These are phyloP conservation scores for Herpetotheres cachinnans DNA, from an alignment of 2,113 vertebrate genomes.

Conservation along the genomic window DNA sequence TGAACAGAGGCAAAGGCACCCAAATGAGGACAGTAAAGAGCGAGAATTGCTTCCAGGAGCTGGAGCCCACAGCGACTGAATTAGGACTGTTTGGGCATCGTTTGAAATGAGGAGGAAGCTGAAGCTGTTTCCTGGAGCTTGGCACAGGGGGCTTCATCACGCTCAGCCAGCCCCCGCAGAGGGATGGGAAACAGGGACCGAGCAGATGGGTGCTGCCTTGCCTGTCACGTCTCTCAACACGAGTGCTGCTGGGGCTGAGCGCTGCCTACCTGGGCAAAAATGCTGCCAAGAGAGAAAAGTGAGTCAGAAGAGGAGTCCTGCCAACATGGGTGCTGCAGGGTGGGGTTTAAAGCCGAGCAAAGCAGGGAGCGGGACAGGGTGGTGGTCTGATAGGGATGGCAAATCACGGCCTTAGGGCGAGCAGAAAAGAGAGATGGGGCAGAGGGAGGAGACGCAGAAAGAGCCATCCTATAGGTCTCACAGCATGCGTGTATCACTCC, in stretches of 20 bases:
- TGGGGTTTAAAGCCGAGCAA: not conserved
- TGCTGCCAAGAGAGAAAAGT: not conserved
- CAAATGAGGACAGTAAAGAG: not conserved
- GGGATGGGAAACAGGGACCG: not conserved
- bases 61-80: not conserved
- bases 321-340: not conserved
- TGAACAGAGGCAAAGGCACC: not conserved
- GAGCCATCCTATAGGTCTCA: not conserved
- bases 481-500: rapidly evolving
- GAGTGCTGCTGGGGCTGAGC: not conserved
- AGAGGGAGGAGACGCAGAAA: not conserved
- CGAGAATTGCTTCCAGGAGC: not conserved
- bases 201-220: not conserved
- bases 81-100: not conserved
- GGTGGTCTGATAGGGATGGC: not conserved
- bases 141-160: not conserved
- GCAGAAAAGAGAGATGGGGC: not conserved
- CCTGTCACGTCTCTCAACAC: not conserved
- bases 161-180: not conserved
- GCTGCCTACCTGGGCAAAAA: not conserved
- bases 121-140: not conserved
- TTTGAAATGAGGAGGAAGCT: not conserved
- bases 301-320: not conserved
- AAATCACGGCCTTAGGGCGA: not conserved
- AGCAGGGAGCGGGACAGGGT: not conserved